Base-by-base conservation (phyloP, 1,140 invertebrate genomes). In the Temnothorax nylanderi region DNA sequence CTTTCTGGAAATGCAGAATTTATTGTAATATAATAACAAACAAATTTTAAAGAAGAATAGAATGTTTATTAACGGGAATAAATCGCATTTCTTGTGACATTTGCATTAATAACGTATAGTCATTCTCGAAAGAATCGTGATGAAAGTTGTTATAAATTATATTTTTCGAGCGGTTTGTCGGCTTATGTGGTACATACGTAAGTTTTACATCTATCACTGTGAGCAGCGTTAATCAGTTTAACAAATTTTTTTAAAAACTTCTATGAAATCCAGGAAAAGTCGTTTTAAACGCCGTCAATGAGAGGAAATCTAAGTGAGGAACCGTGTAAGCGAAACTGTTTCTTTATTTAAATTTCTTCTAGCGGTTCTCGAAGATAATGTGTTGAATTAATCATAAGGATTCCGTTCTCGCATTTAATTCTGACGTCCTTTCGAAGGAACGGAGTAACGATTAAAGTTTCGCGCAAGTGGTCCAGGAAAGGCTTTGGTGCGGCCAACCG, bases 321-420 rank as follows among this genome's bases (percentile, higher is more conserved):
- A 90, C 47, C 87, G 89, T 91, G 87, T 90, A 87, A 87, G 87
- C 78, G 90, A 88, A 81, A 87, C 89, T 91, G 84, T 91, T 91
- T 91, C 90, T 85, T 91, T 91, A 91, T 91, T 91, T 90, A 91
- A 91, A 91, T 91, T 90, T 91, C 90, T 88, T 86, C 87, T 67
- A 74, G 77, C 86, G 86, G 89, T 51, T 75, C 65, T 69, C 41
- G 65, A 54, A 85, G 87, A 88, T 91, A 91, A 91, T 91, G 90
- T 87, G 90, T 81, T 91, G 90, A 91, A 91, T 91, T 91, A 91
- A 91, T 91, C 90, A 91, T 91, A 91, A 91, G 90, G 89, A 76
- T 78, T 80, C 76, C 71, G 37, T 69, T 26, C 72, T 86, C 54
- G 87, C 78, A 71, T 88, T 88, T 90, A 88, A 87, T 88, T 91